A percentile compares a stretch with the other conserved stretches of the same genome.
Evolutionary conservation across 2,888 invertebrate species (phyloP).

Genomic region (Allygus modestus): DNA sequence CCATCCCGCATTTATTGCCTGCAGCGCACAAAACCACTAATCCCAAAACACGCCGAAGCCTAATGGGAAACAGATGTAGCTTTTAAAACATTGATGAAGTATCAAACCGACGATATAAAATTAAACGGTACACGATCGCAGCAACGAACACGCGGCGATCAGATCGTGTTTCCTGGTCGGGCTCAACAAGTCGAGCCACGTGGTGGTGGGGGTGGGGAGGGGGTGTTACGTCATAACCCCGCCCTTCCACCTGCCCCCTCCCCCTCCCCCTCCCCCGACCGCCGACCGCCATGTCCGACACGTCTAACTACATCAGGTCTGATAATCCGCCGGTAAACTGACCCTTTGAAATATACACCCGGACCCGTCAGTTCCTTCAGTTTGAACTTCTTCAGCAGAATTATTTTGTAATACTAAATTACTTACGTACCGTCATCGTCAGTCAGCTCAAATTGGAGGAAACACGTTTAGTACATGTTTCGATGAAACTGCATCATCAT

Average conservation of each 20-base stretch:
- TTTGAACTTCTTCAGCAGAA: too few species aligned
- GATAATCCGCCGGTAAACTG: neutral
- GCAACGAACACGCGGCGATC: neutral
- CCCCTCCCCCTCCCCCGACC: neutral
- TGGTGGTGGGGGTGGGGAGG: neutral
- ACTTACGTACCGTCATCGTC: too few species aligned
- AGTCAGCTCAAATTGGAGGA: too few species aligned
- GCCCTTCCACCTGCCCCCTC: constrained; percentile 5
- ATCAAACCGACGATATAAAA: neutral
- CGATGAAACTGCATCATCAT: too few species aligned
- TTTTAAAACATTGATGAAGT: neutral
- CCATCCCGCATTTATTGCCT: too few species aligned
- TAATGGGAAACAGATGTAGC: neutral
- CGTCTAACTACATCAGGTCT: neutral
- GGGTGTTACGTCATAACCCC: neutral
- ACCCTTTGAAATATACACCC: neutral
- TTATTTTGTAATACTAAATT: too few species aligned
- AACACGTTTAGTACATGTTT: too few species aligned
- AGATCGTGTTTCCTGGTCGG: neutral
- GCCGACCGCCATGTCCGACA: neutral
- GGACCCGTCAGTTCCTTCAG: neutral
- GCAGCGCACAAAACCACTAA: too few species aligned
- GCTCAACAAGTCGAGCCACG: neutral
- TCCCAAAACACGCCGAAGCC: too few species aligned
- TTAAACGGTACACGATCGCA: neutral